A percentile compares a stretch with the other conserved stretches of the same genome.
Evolutionary conservation across 2,888 invertebrate species (phyloP).

Genomic region (Eilema sororculum): DNA sequence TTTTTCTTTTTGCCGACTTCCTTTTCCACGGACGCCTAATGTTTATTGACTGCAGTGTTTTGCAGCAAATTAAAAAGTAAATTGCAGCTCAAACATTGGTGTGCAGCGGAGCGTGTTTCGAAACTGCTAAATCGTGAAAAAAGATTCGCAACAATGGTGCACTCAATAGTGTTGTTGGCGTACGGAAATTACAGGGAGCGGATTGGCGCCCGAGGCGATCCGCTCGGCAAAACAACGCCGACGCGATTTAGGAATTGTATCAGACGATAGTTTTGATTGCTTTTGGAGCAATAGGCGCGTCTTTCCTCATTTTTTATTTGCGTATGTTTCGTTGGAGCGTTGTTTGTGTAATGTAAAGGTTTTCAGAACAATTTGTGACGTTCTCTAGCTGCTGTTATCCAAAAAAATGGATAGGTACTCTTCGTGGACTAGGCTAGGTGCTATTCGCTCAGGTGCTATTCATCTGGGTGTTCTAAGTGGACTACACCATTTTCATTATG

Average conservation of each 20-base stretch:
- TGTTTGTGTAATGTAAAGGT: background rate
- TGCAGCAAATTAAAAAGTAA: conserved; percentile 45
- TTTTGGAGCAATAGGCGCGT: conserved; percentile 64
- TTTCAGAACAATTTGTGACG: background rate
- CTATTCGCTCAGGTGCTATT: too few species aligned
- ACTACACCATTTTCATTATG: too few species aligned
- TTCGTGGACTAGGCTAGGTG: too few species aligned
- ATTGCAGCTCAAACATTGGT: conserved; percentile 37
- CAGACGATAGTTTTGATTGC: conserved; percentile 78
- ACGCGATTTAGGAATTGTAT: conserved; percentile 71
- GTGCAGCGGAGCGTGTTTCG: conserved; percentile 52
- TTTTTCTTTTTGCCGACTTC: conserved; percentile 21
- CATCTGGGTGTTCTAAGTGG: too few species aligned
- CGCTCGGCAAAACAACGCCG: conserved; percentile 66
- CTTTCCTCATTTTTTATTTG: conserved; percentile 51
- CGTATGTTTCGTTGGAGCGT: conserved; percentile 36
- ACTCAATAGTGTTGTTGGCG: conserved; percentile 70
- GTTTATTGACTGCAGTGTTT: conserved; percentile 54
- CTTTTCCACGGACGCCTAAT: conserved; percentile 33
- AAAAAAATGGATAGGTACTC: too few species aligned
- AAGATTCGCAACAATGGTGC: conserved; percentile 65
- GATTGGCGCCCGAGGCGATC: conserved; percentile 62
- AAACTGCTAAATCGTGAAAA: conserved; percentile 57
- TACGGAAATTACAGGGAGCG: conserved; percentile 69
- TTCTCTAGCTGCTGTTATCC: too few species aligned